phyloP scores from a whole-genome alignment of 2,113 vertebrate genomes.

The Oreochromis tanganicae region DNA sequence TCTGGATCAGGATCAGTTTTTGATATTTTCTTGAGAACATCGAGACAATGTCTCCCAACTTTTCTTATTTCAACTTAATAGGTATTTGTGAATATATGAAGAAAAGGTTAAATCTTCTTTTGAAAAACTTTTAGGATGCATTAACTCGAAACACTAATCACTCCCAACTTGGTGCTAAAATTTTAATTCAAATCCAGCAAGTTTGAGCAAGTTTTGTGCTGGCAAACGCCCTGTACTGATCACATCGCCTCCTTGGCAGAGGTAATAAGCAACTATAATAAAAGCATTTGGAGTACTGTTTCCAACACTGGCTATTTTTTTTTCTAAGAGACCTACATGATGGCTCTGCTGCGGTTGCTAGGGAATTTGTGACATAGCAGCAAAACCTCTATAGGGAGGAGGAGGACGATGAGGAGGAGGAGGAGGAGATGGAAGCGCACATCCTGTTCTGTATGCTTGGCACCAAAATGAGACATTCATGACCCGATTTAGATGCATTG shows the following conservation, averaged over 20 bases:
- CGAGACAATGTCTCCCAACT: background rate
- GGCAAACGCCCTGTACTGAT: background rate
- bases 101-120: background rate
- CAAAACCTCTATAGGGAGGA: background rate
- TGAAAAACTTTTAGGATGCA: background rate
- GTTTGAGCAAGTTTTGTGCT: background rate
- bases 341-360: background rate
- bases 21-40: accelerated
- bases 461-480: conserved; percentile 23
- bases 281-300: background rate
- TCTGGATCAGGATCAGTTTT: background rate
- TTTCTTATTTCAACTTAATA: background rate
- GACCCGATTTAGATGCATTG: conserved; percentile 42
- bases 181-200: background rate
- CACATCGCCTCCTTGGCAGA: background rate
- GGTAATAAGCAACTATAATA: background rate
- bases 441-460: conserved; percentile 28
- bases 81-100: background rate
- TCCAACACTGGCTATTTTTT: background rate
- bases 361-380: conserved; percentile 21
- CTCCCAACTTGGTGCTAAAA: background rate
- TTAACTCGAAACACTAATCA: background rate
- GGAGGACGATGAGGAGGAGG: background rate
- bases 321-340: background rate
- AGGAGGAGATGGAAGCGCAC: conserved; percentile 13